Conservation (phyloP, 1,140 invertebrate genomes). For the Ditylenchus dipsaci region DNA sequence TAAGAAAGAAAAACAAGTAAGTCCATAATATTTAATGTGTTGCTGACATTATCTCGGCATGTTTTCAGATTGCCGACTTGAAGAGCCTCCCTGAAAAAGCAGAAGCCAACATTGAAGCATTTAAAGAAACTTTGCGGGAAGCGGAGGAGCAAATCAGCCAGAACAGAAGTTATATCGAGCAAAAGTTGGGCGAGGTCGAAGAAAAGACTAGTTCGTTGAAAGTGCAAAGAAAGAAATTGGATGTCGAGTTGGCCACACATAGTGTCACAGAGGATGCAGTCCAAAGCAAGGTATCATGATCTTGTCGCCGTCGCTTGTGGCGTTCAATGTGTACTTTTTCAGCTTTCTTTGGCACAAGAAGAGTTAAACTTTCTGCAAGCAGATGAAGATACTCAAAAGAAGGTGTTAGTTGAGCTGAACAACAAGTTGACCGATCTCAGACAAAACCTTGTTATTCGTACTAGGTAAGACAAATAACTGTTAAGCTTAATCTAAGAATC, state of each 20-base stretch:
- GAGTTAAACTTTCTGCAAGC: conserved; percentile 22
- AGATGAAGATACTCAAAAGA: conserved; percentile 33
- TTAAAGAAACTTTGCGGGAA: conserved; percentile 17
- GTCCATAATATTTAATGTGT: conserved; percentile 60
- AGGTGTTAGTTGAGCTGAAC: conserved; percentile 11
- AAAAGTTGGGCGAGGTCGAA: neutral
- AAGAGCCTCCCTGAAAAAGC: conserved; percentile 22
- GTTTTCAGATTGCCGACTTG: too few relatives aligned
- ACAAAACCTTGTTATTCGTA: conserved; percentile 61
- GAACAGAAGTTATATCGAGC: neutral
- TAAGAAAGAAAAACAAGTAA: conserved; percentile 61
- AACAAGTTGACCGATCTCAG: conserved; percentile 21
- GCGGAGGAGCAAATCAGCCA: conserved; percentile 19
- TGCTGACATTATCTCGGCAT: too few relatives aligned
- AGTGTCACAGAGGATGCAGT: conserved; percentile 19
- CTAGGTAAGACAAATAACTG: conserved; percentile 8
- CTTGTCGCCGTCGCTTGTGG: neutral
- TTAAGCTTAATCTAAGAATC: neutral
- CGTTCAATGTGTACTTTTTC: neutral
- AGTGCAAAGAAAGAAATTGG: conserved; percentile 8
- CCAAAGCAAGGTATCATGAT: conserved; percentile 9
- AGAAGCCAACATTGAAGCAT: conserved; percentile 15
- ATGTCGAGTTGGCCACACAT: conserved; percentile 25
- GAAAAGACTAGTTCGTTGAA: neutral
- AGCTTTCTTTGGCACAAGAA: conserved; percentile 24